Conservation (phyloP, 2,797 vertebrate genomes). For the Esox masquinongy region DNA sequence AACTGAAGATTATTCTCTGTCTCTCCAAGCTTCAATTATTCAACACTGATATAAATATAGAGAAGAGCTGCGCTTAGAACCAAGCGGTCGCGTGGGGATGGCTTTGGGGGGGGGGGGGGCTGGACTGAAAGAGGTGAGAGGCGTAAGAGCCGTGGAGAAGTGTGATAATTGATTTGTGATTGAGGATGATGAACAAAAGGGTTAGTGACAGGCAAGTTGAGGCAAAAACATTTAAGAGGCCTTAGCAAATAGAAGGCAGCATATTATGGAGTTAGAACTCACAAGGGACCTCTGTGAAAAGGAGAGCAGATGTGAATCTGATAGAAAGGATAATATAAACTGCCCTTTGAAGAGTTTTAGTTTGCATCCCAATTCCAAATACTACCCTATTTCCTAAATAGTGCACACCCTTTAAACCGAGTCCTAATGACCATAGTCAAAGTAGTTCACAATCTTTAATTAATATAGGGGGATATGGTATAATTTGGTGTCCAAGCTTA, state of each 20-base stretch:
- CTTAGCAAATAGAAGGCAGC: background rate
- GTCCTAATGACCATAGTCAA: no score
- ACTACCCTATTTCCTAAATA: no score
- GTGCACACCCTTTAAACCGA: no score
- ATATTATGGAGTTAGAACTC: background rate
- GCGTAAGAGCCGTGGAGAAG: constrained; percentile 20
- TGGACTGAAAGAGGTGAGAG: constrained; percentile 9
- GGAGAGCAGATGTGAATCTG: no score
- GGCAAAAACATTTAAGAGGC: no score
- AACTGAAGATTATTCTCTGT: constrained; percentile 40
- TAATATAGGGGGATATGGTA: no score
- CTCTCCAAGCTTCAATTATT: constrained; percentile 49
- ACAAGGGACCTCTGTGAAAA: no score
- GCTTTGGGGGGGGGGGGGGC: constrained; percentile 4
- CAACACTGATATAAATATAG: constrained; percentile 43
- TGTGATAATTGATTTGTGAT: constrained; percentile 40
- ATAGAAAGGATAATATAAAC: no score
- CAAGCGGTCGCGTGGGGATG: background rate
- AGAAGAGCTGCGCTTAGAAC: constrained; percentile 26
- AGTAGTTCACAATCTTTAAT: no score
- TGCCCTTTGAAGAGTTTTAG: no score
- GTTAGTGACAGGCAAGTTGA: background rate
- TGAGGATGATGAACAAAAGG: background rate
- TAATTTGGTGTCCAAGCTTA: no score
- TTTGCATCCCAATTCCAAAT: no score